Evolutionary conservation across 2,113 vertebrate species (phyloP), one percentile per base, ranked within the genome.

Genomic region (Zootoca vivipara): DNA sequence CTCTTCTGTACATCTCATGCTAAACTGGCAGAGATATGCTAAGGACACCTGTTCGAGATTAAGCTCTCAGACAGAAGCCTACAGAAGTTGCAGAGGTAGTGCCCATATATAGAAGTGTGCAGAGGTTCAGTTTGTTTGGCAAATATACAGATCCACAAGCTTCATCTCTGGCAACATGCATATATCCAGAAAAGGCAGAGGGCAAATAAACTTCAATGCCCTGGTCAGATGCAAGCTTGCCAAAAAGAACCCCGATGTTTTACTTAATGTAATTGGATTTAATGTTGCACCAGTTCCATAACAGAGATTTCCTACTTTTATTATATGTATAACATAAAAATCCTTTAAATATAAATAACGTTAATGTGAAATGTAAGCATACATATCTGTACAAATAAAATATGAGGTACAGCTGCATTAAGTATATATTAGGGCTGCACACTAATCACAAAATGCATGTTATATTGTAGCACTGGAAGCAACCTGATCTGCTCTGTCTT

Each of bases 1-100:
- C 80, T 82, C 93, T 74, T 46, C 22, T 94, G 0, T 84, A 56
- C 85, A 81, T 90, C 90, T 81, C 42, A 1, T 91, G 87, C 40
- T 95, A 93, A 94, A 90, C 91, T 86, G 87, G 58, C 22, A 91
- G 80, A 94, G 92, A 82, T 74, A 86, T 92, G 92, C 87, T 38
- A 0, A 20, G 74, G 82, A 92, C 94, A 95, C 94, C 94, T 95
- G 94, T 93, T 94, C 87, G 82, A 89, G 92, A 96, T 96, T 96
- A 94, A 80, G 78, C 38, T n/a, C 74, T 18, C 75, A 95, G 85
- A 93, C 33, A 78, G 90, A 90, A 91, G 91, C 87, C 89, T 85
- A 90, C 89, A 83, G 92, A 89, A 79, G 88, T 75, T 69, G 89
- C 86, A 89, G 85, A 95, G 46, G 20, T 92, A 84, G 58, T 58